Conservation (phyloP, 2,888 invertebrate species). For the Apotomis turbidana region DNA sequence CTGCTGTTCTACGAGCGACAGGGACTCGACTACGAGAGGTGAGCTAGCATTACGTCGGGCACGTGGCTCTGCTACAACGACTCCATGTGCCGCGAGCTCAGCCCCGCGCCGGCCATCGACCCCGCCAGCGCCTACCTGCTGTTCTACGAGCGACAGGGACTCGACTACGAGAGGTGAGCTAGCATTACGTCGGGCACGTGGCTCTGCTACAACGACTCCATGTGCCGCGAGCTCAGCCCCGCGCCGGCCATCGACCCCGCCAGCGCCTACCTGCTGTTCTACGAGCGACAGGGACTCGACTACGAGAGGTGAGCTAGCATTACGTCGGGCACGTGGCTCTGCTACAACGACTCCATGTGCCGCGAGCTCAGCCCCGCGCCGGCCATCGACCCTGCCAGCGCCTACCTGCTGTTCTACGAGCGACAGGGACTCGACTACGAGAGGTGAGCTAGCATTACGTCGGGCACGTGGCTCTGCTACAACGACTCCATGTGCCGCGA, state of each 20-base stretch:
- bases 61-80: conserved; percentile 43
- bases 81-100: conserved; percentile 85
- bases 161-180: too few relatives aligned
- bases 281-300: conserved; percentile 80
- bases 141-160: conserved; percentile 88
- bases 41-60: too few relatives aligned
- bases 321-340: too few relatives aligned
- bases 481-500: neutral
- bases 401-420: conserved; percentile 61
- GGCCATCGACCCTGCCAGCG: neutral
- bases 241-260: conserved; percentile 87
- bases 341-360: too few relatives aligned
- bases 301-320: too few relatives aligned
- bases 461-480: too few relatives aligned
- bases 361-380: too few relatives aligned
- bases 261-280: conserved; percentile 91
- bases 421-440: conserved; percentile 86
- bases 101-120: conserved; percentile 85
- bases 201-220: too few relatives aligned
- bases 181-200: too few relatives aligned
- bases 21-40: conserved; percentile 67
- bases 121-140: conserved; percentile 90
- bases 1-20: conserved; percentile 89
- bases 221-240: conserved; percentile 72
- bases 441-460: too few relatives aligned